Conservation (phyloP, 2,888 invertebrate genomes). For the Epirrita christyi region DNA sequence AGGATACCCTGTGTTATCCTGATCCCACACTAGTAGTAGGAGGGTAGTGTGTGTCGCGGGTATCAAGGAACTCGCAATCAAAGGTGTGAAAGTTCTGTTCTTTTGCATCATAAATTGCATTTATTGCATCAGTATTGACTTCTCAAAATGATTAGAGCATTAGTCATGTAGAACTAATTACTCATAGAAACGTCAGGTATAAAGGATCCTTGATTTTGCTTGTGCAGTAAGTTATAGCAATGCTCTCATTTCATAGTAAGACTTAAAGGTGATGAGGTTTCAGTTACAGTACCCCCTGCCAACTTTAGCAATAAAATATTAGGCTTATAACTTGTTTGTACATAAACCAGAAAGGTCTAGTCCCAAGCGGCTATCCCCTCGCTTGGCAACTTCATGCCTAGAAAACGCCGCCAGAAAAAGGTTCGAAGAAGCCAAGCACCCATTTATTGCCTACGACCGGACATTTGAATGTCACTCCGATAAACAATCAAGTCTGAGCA, state of each 20-base stretch:
- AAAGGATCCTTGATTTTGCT: constrained; percentile 2
- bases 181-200: not conserved
- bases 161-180: constrained; percentile 2
- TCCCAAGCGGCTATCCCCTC: constrained; percentile 7
- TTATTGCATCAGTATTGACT: constrained; percentile 6
- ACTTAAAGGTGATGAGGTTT: not conserved
- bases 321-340: constrained; percentile 10
- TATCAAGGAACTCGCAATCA: no score
- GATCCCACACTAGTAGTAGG: no score
- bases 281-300: no score
- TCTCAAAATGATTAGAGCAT: constrained; percentile 12
- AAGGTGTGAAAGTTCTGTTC: not conserved
- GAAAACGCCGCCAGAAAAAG: constrained; percentile 2
- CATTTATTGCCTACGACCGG: constrained; percentile 17
- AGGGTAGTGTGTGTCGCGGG: no score
- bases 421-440: constrained; percentile 8
- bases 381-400: constrained; percentile 6
- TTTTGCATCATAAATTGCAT: constrained; percentile 2
- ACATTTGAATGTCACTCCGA: constrained; percentile 37
- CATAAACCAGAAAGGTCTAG: constrained; percentile 6
- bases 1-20: no score
- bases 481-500: constrained; percentile 42
- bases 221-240: no score
- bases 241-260: not conserved
- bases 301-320: constrained; percentile 1